Evolutionary conservation across 2,888 invertebrate species (phyloP), one percentile per base, ranked within the genome.

Genomic region (Tipula lateralis): DNA sequence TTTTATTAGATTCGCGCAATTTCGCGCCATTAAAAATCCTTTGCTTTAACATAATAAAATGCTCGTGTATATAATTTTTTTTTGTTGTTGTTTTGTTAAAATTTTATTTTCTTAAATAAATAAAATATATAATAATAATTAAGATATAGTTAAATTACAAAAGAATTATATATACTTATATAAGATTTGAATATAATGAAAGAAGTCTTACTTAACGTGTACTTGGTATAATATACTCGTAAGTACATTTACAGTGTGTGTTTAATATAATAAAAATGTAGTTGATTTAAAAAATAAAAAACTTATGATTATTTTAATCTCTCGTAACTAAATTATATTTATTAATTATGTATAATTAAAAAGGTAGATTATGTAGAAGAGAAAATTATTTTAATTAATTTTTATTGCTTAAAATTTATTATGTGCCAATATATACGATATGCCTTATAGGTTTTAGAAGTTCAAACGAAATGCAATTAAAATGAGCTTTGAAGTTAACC

Each of bases 11-110:
- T 24, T 66, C 24, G 66, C 66, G 24, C 66, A 66, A 66, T 19
- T 66, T 66, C 66, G 66, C 66, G 66, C 66, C 66, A 66, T 66
- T 66, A 66, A 66, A 66, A 66, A 66, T 66, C 66, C 66, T 66
- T 24, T 66, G 24, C 9, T 66, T 66, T 66, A 66, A 66, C 24
- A 66, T 66, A 66, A 66, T 66, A 66, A 66, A 66, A 66, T 66
- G 24, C 66, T 66, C 24, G 24, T 66, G 24, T 24, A 66, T 24
- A 66, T 24, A 19, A 66, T 66, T 24, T 24, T 66, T 24, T 19
- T 66, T 66, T 66, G 19, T 6, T 39, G 9, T 39, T 39, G 13
- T 39, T 32, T 32, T 32, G 32, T 36, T 36, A 16, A 50, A n/a
- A 50, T 50, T 50, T 50, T 50, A 16, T 50, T 50, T 66, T 66